phyloP scores from a whole-genome alignment of 1,140 invertebrate species.

The Ptiloglossa arizonensis region DNA sequence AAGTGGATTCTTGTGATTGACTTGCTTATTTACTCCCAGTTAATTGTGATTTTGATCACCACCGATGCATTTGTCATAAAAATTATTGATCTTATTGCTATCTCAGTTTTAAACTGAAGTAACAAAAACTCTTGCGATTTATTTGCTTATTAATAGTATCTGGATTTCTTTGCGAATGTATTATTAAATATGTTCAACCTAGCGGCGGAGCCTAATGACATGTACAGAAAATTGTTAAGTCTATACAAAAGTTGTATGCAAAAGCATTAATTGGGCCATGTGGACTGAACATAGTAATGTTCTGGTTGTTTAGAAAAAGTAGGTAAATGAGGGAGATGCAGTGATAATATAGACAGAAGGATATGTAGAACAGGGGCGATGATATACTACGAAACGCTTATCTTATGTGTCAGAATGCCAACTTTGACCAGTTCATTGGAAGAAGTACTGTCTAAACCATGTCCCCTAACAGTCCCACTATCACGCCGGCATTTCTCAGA shows the following conservation, averaged over 20 bases:
- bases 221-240: constrained; percentile 31
- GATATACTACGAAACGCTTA: constrained; percentile 47
- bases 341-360: constrained; percentile 22
- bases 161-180: constrained; percentile 29
- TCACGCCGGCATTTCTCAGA: constrained; percentile 50
- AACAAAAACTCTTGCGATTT: constrained; percentile 36
- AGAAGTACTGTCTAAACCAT: constrained; percentile 56
- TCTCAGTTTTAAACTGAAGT: constrained; percentile 41
- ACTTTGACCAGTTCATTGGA: constrained; percentile 56
- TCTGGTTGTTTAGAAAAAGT: constrained; percentile 42
- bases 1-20: constrained; percentile 32
- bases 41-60: constrained; percentile 16
- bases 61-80: constrained; percentile 42
- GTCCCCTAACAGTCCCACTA: constrained; percentile 54
- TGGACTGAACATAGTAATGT: constrained; percentile 39
- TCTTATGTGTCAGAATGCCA: constrained; percentile 53
- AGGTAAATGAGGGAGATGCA: constrained; percentile 20
- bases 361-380: constrained; percentile 34
- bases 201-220: constrained; percentile 4
- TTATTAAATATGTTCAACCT: constrained; percentile 11
- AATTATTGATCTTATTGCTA: constrained; percentile 62
- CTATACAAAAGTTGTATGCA: constrained; percentile 42
- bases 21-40: constrained; percentile 29
- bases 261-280: constrained; percentile 40
- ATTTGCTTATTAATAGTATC: constrained; percentile 28